Evolutionary conservation across 2,797 vertebrate genomes (phyloP), one percentile per base, ranked within the genome.

Genomic region (Hemibagrus guttatus): DNA sequence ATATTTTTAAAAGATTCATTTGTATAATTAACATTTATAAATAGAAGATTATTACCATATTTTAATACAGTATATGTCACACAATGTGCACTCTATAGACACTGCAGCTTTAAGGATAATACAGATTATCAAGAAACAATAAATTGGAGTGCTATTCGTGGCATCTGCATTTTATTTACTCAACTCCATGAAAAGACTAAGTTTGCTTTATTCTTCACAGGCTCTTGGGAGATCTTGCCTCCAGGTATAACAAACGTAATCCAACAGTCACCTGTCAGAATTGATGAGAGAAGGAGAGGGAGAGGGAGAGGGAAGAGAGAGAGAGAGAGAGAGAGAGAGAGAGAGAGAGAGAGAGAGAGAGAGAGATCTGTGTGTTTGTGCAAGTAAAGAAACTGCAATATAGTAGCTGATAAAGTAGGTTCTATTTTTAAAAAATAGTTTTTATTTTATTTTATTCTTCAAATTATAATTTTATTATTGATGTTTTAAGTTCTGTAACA

Each of bases 211-310:
- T 91, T 90, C 89, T 90, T 89, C 88, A 91, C 96, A 99, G 98
- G 94, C 94, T 99, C 89, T 94, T 99, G 92, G 97, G 98, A 95
- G 97, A 99, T 90, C 95, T 99, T 91, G 97, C 98, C 0, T 96
- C 97, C 90, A 99, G 98, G 98, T 99, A 97, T 54, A 80, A 76
- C 75, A 49, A 28, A 59, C 56, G 66, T 56, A 13, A 63, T 64
- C 14, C 0, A 28, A 35, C 9, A 28, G 2, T 35, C 3, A 79
- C 3, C 7, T 1, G 19, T n/a, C n/a, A 46, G 8, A 46, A n/a
- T n/a, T n/a, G n/a, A n/a, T n/a, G 54, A 46, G 42, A 46, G 42
- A 46, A 46, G 6, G 6, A 46, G 3, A 46, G 42, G 6, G 3
- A 46, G 42, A 46, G 42, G 6, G 42, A 46, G 42, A 46, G 42